Conservation (phyloP, 1,140 invertebrate species). For the Drosophila lacertosa region DNA sequence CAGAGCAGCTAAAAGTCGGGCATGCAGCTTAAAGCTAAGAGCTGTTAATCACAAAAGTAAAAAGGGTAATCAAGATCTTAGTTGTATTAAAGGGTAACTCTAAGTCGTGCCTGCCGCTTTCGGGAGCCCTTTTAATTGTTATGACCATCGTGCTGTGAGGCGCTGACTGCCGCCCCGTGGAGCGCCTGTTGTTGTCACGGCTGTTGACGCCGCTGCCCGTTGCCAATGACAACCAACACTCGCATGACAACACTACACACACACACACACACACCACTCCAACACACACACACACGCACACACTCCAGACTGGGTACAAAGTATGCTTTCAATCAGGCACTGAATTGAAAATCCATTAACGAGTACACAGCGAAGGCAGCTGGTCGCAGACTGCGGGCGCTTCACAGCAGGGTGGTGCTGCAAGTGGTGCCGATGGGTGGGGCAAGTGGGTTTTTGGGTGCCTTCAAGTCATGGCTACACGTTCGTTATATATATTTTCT, state of each 20-base stretch:
- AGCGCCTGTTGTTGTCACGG: constrained; percentile 69
- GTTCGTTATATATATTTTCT: constrained; percentile 49
- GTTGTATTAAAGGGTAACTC: constrained; percentile 7
- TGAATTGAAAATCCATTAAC: constrained; percentile 83
- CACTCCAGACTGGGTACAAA: constrained; percentile 41
- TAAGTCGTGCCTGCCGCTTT: neutral
- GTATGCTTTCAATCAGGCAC: constrained; percentile 82
- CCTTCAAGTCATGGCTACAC: constrained; percentile 48
- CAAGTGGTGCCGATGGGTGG: neutral
- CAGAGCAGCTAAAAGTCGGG: too few species aligned
- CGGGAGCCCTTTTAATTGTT: constrained; percentile 32
- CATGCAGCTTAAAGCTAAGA: too few species aligned
- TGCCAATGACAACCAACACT: constrained; percentile 73
- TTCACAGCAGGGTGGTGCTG: constrained; percentile 12
- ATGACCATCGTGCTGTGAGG: constrained; percentile 37
- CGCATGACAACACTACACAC: constrained; percentile 48
- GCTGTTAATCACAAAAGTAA: too few species aligned
- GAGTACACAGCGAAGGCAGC: constrained; percentile 74
- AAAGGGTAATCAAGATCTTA: too few species aligned
- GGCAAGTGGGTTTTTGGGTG: neutral
- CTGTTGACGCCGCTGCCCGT: constrained; percentile 62
- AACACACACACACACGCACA: constrained; percentile 6
- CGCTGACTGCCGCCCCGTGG: constrained; percentile 26
- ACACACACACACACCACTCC: constrained; percentile 28
- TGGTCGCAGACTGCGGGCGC: constrained; percentile 50